A percentile compares a stretch with the other conserved stretches of the same genome.
phyloP scores from a whole-genome alignment of 2,888 invertebrate species.

The Drosophila acutilabella region DNA sequence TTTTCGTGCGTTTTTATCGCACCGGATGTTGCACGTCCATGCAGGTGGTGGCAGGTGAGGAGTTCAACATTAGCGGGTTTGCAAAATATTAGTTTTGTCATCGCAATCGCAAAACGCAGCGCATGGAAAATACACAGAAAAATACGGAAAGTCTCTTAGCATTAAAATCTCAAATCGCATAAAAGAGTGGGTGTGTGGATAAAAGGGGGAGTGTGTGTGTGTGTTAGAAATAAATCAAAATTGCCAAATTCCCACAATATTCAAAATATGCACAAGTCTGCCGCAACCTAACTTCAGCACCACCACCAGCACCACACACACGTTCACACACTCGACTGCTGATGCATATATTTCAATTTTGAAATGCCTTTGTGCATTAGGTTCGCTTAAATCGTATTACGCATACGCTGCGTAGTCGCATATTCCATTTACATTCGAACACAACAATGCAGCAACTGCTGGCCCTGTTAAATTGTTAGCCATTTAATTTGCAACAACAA shows the following conservation, averaged over 20 bases:
- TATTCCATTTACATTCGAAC: conserved; percentile 43
- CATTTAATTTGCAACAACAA: conserved; percentile 58
- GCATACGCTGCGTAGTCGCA: conserved; percentile 66
- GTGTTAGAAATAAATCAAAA: conserved; percentile 73
- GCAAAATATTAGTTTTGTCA: conserved; percentile 65
- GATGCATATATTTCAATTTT: conserved; percentile 67
- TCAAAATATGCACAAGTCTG: conserved; percentile 37
- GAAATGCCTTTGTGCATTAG: conserved; percentile 77
- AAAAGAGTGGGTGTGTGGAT: conserved; percentile 11
- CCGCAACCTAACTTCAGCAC: conserved; percentile 1
- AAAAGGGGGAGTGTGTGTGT: conserved; percentile 17
- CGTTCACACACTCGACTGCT: conserved; percentile 12
- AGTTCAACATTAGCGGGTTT: conserved; percentile 66
- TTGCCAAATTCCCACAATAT: conserved; percentile 58
- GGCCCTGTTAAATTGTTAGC: conserved; percentile 63
- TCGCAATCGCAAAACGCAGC: conserved; percentile 40
- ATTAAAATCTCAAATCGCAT: conserved; percentile 52
- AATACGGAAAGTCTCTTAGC: conserved; percentile 61
- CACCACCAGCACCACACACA: conserved; percentile 1
- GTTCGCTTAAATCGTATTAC: conserved; percentile 74
- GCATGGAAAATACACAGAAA: conserved; percentile 51
- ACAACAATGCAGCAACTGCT: conserved; percentile 38
- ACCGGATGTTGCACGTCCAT: conserved; percentile 70
- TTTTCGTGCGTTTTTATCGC: conserved; percentile 34
- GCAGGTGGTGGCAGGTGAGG: conserved; percentile 33